A percentile compares a stretch with the other conserved stretches of the same genome.
phyloP scores from a whole-genome alignment of 2,797 vertebrate genomes.

The Pangasius macronema region DNA sequence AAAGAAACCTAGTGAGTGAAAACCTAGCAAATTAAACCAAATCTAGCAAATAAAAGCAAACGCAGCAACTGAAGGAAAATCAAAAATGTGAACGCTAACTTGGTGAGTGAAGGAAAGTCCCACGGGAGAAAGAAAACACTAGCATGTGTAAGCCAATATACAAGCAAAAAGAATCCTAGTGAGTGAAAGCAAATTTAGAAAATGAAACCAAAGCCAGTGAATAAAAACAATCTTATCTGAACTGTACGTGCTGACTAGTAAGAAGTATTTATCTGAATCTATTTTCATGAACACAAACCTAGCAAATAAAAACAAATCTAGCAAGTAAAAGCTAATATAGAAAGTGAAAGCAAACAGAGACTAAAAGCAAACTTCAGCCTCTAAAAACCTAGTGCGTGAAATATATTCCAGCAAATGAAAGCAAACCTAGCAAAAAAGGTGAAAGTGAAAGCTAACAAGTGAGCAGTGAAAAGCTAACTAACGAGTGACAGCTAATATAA shows the following conservation, averaged over 20 bases:
- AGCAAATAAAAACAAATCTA: not conserved
- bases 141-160: not conserved
- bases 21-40: not conserved
- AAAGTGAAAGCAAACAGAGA: no score
- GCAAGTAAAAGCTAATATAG: no score
- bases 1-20: not conserved
- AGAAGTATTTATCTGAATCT: not conserved
- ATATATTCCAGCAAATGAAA: no score
- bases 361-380: no score
- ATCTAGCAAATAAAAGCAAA: not conserved
- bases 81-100: not conserved
- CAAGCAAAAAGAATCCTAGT: not conserved
- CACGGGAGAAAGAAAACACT: not conserved
- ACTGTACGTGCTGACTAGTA: not conserved
- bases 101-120: not conserved
- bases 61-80: not conserved
- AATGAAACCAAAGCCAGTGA: not conserved
- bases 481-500: not conserved
- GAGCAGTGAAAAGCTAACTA: not conserved
- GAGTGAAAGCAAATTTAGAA: not conserved
- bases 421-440: not conserved
- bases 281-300: not conserved
- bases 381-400: no score
- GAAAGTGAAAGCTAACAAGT: not conserved
- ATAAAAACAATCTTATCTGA: not conserved